phyloP scores from a whole-genome alignment of 2,797 vertebrate species.

The Etheostoma perlongum region DNA sequence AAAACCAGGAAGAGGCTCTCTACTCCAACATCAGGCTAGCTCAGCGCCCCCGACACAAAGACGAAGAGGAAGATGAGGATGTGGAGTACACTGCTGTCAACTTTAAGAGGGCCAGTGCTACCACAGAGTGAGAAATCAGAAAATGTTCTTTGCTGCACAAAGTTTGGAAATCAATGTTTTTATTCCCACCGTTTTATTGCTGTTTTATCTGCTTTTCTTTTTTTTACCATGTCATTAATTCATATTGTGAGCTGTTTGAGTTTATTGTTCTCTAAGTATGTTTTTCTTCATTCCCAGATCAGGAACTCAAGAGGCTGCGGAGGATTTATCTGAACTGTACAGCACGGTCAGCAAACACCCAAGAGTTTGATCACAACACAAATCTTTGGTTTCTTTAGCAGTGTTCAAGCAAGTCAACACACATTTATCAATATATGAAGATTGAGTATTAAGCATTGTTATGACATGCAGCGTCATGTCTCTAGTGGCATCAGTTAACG shows the following conservation, averaged over 20 bases:
- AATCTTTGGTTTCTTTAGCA: too few relatives aligned
- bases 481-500: too few relatives aligned
- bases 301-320: accelerated
- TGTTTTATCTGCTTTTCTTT: background rate
- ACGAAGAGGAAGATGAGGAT: background rate
- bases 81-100: constrained; percentile 22
- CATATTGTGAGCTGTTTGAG: too few relatives aligned
- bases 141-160: too few relatives aligned
- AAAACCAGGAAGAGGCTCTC: background rate
- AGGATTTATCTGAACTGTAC: constrained; percentile 16
- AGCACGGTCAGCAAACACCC: background rate
- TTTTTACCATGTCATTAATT: background rate
- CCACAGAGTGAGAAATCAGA: constrained; percentile 20
- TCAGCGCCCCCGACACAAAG: background rate
- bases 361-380: background rate
- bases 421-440: too few relatives aligned
- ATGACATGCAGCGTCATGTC: too few relatives aligned
- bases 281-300: constrained; percentile 8
- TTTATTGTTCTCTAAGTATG: background rate
- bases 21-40: constrained; percentile 32
- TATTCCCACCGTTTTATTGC: background rate
- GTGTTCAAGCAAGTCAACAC: too few relatives aligned
- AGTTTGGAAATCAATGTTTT: background rate
- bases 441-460: too few relatives aligned
- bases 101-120: background rate